These are phyloP conservation scores for Parus major DNA, from an alignment of 2,113 vertebrate genomes.

Conservation along the genomic window DNA sequence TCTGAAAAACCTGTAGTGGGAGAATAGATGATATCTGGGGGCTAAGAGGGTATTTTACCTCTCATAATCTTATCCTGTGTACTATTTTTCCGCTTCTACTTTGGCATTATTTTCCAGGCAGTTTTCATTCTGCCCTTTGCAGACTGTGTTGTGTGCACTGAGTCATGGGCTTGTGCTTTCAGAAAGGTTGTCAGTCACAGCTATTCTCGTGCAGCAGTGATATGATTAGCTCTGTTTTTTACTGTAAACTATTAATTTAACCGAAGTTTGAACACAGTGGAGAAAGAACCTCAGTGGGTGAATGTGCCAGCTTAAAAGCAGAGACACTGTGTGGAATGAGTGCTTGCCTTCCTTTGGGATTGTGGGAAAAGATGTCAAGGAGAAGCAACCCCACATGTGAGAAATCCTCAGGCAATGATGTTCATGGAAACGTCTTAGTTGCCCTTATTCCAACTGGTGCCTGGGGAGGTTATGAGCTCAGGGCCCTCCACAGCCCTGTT, in stretches of 20 bases:
- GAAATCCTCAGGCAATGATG: neutral
- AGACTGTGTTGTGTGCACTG: neutral
- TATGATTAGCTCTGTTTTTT: conserved; percentile 22
- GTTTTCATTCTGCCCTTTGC: neutral
- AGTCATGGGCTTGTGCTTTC: conserved; percentile 34
- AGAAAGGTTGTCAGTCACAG: conserved; percentile 37
- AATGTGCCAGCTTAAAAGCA: neutral
- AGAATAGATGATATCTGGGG: neutral
- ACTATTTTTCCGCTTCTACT: neutral
- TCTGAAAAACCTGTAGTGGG: neutral
- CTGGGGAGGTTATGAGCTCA: neutral
- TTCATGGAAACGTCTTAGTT: neutral
- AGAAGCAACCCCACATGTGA: neutral
- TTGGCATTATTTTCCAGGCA: neutral
- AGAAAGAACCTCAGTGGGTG: neutral
- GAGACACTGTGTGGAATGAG: neutral
- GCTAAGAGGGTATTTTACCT: neutral
- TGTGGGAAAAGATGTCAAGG: neutral
- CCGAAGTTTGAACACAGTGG: conserved; percentile 3
- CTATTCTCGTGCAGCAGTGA: neutral
- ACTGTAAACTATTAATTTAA: conserved; percentile 41
- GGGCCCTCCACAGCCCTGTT: neutral
- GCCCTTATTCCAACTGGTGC: neutral
- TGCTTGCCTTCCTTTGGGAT: neutral
- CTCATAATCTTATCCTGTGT: neutral